Conservation (phyloP, 2,113 vertebrate species). For the Channa argus region DNA sequence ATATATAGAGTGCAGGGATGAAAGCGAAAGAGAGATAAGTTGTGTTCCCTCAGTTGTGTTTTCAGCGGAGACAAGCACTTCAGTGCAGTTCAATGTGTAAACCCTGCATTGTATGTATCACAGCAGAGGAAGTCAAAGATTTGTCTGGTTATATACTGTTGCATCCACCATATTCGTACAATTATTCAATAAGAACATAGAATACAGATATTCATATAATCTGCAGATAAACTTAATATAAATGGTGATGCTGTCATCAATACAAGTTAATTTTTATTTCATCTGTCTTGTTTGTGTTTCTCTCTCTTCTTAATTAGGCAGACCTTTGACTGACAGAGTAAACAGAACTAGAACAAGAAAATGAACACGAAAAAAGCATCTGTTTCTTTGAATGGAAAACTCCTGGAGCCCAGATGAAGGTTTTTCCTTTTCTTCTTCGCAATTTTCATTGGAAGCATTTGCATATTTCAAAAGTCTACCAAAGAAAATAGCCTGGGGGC, state of each 20-base stretch:
- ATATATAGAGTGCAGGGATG: constrained; percentile 40
- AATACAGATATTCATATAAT: background rate
- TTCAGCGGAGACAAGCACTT: background rate
- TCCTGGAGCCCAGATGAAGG: constrained; percentile 76
- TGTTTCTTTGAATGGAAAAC: constrained; percentile 71
- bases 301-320: constrained; percentile 52
- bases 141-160: background rate
- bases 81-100: constrained; percentile 16
- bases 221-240: background rate
- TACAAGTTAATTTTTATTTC: constrained; percentile 25
- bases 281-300: constrained; percentile 21
- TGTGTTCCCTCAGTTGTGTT: constrained; percentile 32
- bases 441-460: constrained; percentile 76
- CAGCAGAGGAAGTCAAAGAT: background rate
- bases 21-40: constrained; percentile 29
- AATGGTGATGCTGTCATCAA: background rate
- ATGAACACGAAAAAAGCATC: constrained; percentile 66
- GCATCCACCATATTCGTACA: background rate
- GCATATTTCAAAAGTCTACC: constrained; percentile 81
- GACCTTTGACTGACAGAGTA: constrained; percentile 59
- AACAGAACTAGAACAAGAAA: constrained; percentile 52
- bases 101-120: constrained; percentile 1
- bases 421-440: constrained; percentile 61
- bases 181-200: constrained; percentile 2
- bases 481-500: constrained; percentile 81